Conservation (phyloP, 2,113 vertebrate genomes). For the Platysternon megacephalum region DNA sequence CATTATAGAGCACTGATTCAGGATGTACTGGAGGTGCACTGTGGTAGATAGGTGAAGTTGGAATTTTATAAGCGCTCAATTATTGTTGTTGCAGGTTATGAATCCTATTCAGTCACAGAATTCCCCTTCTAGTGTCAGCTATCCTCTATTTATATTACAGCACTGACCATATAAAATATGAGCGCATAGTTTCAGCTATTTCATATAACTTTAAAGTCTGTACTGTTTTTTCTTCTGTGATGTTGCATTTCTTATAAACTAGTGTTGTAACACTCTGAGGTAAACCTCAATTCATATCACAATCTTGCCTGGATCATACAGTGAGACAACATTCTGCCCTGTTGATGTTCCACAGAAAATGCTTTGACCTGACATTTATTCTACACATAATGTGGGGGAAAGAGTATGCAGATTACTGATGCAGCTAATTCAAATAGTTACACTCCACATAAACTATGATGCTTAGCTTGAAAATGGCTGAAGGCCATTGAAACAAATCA, state of each 20-base stretch:
- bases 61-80: conserved; percentile 56
- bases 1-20: conserved; percentile 63
- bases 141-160: background rate
- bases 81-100: conserved; percentile 44
- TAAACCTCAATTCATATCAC: background rate
- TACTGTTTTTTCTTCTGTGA: background rate
- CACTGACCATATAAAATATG: background rate
- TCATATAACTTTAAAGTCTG: conserved; percentile 10
- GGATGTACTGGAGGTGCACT: background rate
- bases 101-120: conserved; percentile 27
- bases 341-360: background rate
- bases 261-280: background rate
- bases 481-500: background rate
- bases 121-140: background rate
- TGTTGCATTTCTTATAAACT: conserved; percentile 50
- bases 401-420: background rate
- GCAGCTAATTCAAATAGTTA: background rate
- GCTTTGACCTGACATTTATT: background rate
- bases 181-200: background rate
- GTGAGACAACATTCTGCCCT: background rate
- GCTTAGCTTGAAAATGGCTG: background rate
- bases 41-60: conserved; percentile 44
- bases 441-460: background rate
- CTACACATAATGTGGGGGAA: rapidly evolving
- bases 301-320: background rate